Base-by-base conservation (phyloP, 2,797 vertebrate species). In the Ambastaia sidthimunki region DNA sequence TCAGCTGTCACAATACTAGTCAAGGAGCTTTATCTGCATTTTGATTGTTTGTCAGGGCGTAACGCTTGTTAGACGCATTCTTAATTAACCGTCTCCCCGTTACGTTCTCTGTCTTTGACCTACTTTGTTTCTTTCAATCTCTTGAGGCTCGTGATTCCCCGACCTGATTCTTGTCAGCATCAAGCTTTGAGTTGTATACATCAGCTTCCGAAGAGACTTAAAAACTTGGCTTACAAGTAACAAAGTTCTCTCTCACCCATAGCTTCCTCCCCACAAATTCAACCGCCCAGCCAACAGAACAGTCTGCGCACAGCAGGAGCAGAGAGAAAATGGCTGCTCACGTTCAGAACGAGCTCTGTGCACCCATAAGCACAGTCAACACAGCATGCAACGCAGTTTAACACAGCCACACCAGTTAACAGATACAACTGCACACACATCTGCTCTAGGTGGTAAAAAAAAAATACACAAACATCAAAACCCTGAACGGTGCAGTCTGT, bases 311-410 rank as follows among this genome's bases (percentile, higher is more conserved):
- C 69, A 70, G 78, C 70, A 67, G 65, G 55, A 69, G 72, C 52
- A 48, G 28, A 25, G 48, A 80, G 76, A 85, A 85, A 86, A 86
- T 85, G 85, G 73, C 78, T 7, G 83, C 83, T 79, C 71, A 60
- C 31, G 10, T 77, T 37, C 50, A 23, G 48, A 70, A 41, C 5
- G 3, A 52, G 11, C 60, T 50, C 63, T 66, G 47, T 75, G 37
- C 59, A 86, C 68, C 66, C 82, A 67, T 55, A 82, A 91, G 81
- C 81, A 85, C 85, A 80, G 81, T 85, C 55, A 25, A 59, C 9
- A 89, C 84, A 87, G 86, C 87, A 89, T 74, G 84, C 65, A 10
- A 76, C 82, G 82, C 84, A 86, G 47, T 52, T 71, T 75, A 21
- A 55, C 80, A 69, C 72, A 72, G 72, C 16, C 70, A 74, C 55